These are phyloP conservation scores for Turnix velox DNA, from an alignment of 2,113 vertebrate genomes.

Conservation along the genomic window DNA sequence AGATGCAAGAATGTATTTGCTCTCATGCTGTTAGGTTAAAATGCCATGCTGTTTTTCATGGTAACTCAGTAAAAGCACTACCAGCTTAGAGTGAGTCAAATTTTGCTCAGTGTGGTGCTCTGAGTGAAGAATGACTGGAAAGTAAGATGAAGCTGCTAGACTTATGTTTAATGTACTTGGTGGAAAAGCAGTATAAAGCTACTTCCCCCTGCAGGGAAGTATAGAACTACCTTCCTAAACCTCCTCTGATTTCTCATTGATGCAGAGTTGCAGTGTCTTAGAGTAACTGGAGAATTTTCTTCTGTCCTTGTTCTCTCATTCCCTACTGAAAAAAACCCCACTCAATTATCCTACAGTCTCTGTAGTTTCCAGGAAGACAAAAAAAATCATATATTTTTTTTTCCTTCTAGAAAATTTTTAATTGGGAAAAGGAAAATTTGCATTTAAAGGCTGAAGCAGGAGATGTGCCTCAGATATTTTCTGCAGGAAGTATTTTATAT, in stretches of 20 bases:
- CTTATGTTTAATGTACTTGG: not conserved
- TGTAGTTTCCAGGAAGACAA: not conserved
- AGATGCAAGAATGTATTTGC: not conserved
- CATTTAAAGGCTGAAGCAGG: not conserved
- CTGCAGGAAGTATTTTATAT: not conserved
- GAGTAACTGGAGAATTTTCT: not conserved
- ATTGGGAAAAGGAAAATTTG: not conserved
- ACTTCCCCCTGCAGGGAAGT: not conserved
- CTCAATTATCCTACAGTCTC: not conserved
- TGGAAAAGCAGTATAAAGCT: not conserved
- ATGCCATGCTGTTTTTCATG: slow-evolving; percentile 15
- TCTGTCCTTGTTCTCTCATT: not conserved
- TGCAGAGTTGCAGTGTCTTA: not conserved
- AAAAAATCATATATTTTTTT: not conserved
- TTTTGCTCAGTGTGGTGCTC: slow-evolving; percentile 32
- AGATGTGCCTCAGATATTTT: not conserved
- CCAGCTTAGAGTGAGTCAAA: not conserved
- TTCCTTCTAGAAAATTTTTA: not conserved
- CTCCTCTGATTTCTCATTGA: not conserved
- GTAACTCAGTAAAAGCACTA: slow-evolving; percentile 38
- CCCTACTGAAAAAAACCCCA: not conserved
- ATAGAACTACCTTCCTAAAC: not conserved
- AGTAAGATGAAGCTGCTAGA: not conserved
- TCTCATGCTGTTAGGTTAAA: slow-evolving; percentile 45
- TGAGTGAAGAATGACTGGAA: not conserved